Percentiles rank a stretch among this genome's conserved stretches.
Evolutionary conservation across 2,888 invertebrate genomes (phyloP).

Genomic region (Tanytarsus gracilentus): DNA sequence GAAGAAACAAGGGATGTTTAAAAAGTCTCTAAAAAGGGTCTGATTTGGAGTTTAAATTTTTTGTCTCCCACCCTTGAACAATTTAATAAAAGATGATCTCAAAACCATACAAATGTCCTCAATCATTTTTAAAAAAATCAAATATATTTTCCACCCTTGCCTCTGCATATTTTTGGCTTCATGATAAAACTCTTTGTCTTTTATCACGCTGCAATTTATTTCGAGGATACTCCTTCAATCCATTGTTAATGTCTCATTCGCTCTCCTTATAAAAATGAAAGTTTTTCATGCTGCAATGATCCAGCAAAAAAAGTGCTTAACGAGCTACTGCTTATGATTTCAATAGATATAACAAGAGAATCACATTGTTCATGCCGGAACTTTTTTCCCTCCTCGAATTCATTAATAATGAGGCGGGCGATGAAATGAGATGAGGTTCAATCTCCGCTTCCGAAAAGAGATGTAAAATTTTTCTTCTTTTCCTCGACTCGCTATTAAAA

Average conservation of each 20-base stretch:
- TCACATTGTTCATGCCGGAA: constrained; percentile 22
- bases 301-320: constrained; percentile 5
- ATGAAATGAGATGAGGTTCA: constrained; percentile 7
- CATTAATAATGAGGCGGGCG: constrained; percentile 5
- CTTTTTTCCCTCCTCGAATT: constrained; percentile 7
- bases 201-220: no score
- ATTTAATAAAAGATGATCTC: no score
- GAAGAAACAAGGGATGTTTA: no score
- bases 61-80: no score
- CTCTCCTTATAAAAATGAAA: neutral
- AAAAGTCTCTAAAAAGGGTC: no score
- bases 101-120: no score
- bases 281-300: constrained; percentile 9
- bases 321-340: constrained; percentile 8
- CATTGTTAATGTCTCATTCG: neutral
- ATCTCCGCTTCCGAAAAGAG: constrained; percentile 7
- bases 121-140: no score
- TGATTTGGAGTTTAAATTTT: no score
- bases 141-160: no score
- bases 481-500: neutral
- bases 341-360: constrained; percentile 17
- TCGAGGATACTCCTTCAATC: no score
- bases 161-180: no score
- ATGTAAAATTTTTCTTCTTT: neutral
- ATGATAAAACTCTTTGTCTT: no score